phyloP scores from a whole-genome alignment of 2,797 vertebrate genomes.

The Sebastes cheni region DNA sequence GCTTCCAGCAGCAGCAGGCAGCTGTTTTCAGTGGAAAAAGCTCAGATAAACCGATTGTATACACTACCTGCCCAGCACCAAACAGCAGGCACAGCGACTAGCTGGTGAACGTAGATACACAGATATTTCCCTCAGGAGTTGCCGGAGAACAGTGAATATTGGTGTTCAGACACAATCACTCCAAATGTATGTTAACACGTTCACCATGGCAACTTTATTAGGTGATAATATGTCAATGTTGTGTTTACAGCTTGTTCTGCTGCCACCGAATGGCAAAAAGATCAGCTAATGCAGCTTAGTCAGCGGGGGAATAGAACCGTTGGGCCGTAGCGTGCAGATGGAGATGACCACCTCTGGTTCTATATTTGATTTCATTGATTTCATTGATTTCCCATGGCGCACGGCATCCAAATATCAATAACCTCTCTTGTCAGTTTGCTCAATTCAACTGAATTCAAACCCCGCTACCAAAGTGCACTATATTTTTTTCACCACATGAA shows the following conservation, averaged over 20 bases:
- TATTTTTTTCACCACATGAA: not conserved
- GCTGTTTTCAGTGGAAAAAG: not conserved
- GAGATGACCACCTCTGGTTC: not conserved
- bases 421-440: not conserved
- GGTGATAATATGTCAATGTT: not conserved
- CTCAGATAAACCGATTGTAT: not conserved
- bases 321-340: not conserved
- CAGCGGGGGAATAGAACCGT: not conserved
- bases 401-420: not conserved
- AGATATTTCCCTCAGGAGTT: not conserved
- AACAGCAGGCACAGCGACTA: not conserved
- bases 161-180: not conserved
- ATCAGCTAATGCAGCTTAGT: not conserved
- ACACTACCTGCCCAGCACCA: not conserved
- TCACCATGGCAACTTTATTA: not conserved
- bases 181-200: not conserved
- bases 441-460: not conserved
- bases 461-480: not conserved
- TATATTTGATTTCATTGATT: not conserved
- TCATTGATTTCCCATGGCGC: not conserved
- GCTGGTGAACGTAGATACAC: not conserved
- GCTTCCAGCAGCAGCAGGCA: not conserved
- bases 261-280: not conserved
- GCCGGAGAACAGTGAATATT: not conserved
- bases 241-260: not conserved